Evolutionary conservation across 2,113 vertebrate genomes (phyloP).

Genomic region (Zosterops pallidus): DNA sequence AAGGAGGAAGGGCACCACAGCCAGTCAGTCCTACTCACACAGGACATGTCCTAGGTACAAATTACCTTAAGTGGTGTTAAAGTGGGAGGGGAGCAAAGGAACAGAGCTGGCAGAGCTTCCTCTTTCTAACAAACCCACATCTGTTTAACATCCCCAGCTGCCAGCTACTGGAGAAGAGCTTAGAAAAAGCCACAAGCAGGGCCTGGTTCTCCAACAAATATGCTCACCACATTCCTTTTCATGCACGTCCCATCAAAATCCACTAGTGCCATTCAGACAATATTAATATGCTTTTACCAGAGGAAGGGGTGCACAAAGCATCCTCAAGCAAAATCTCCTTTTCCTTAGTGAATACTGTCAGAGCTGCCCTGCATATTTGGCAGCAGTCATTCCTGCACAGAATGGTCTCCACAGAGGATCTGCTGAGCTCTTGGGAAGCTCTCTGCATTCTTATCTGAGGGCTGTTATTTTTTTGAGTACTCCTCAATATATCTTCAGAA

Average conservation of each 20-base stretch:
- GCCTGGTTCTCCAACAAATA: neutral
- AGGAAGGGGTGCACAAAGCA: neutral
- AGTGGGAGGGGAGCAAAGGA: neutral
- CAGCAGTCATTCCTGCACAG: neutral
- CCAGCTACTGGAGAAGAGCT: neutral
- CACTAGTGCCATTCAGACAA: neutral
- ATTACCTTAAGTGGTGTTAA: neutral
- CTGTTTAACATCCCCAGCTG: neutral
- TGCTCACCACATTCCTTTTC: neutral
- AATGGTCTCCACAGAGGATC: neutral
- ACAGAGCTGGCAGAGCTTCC: neutral
- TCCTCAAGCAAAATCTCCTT: neutral
- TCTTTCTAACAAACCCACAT: neutral
- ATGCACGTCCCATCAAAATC: neutral
- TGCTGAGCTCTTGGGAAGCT: neutral
- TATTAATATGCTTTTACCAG: neutral
- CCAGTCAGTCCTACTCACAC: neutral
- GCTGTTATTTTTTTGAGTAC: neutral
- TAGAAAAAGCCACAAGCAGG: neutral
- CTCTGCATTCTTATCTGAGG: neutral
- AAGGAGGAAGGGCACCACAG: neutral
- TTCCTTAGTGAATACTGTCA: neutral
- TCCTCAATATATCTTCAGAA: neutral
- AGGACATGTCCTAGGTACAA: neutral
- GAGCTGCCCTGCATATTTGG: neutral